Percentiles rank a stretch among this genome's conserved stretches.
These are phyloP conservation scores for Protodeltote pygarga DNA, from an alignment of 2,888 invertebrate genomes.

Conservation along the genomic window DNA sequence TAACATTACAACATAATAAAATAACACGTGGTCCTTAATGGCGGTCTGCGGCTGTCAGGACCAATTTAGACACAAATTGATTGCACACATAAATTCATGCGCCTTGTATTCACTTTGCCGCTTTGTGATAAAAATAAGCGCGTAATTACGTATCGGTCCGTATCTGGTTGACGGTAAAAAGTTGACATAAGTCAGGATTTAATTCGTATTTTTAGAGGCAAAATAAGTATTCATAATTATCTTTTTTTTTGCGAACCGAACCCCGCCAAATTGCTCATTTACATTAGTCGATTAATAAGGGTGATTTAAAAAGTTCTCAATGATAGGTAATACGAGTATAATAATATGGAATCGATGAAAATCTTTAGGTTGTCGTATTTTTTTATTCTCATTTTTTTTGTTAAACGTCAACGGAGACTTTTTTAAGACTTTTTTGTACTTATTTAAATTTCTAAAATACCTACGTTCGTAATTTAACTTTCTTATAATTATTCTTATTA, in stretches of 20 bases:
- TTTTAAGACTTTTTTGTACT: too few relatives aligned
- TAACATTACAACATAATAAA: constrained; percentile 27
- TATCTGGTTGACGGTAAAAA: constrained; percentile 34
- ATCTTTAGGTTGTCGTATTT: background rate
- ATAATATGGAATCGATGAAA: background rate
- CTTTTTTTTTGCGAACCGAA: constrained; percentile 1
- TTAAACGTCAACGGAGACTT: too few relatives aligned
- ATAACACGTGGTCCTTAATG: constrained; percentile 20
- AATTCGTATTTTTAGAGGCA: constrained; percentile 15
- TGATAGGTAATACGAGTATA: background rate
- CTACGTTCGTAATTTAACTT: too few relatives aligned
- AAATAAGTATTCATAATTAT: constrained; percentile 9
- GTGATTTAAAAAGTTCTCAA: background rate
- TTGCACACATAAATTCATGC: constrained; percentile 57
- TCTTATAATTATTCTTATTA: too few relatives aligned
- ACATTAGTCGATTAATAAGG: background rate
- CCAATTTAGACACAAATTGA: constrained; percentile 64
- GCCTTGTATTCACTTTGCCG: constrained; percentile 54
- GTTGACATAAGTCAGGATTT: constrained; percentile 31
- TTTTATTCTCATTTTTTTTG: too few relatives aligned
- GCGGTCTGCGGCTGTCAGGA: constrained; percentile 49
- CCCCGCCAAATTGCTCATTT: constrained; percentile 18
- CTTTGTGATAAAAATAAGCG: constrained; percentile 52
- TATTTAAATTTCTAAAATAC: too few relatives aligned
- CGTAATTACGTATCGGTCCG: constrained; percentile 31